Percentiles rank a stretch among this genome's conserved stretches.
Conservation (phyloP, 2,797 vertebrate genomes). For the Sebastes steindachneri region DNA sequence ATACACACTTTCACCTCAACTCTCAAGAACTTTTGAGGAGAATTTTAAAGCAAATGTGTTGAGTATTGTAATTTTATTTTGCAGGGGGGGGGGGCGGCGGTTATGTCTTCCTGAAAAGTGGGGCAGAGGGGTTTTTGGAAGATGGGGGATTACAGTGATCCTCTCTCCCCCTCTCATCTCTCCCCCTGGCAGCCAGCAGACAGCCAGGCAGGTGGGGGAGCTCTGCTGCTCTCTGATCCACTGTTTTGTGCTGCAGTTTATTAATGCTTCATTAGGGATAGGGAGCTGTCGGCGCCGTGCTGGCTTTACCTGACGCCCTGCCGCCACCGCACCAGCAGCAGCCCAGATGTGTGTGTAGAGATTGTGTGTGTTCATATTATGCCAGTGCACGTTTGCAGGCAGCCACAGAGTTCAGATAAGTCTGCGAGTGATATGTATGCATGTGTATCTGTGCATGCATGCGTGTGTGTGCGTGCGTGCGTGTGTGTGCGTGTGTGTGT, state of each 20-base stretch:
- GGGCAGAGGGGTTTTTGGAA: slow-evolving; percentile 50
- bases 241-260: slow-evolving; percentile 75
- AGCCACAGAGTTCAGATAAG: slow-evolving; percentile 45
- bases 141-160: slow-evolving; percentile 61
- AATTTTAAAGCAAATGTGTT: not conserved
- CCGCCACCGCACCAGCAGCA: slow-evolving; percentile 27
- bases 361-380: slow-evolving; percentile 11
- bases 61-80: not conserved
- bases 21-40: not conserved
- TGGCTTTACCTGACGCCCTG: slow-evolving; percentile 63
- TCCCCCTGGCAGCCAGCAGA: slow-evolving; percentile 52
- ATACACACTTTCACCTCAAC: not conserved
- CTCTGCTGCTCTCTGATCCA: slow-evolving; percentile 69
- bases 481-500: not conserved
- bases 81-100: not conserved
- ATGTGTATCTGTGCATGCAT: not conserved
- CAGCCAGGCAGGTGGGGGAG: slow-evolving; percentile 59
- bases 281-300: slow-evolving; percentile 71
- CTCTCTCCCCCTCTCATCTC: slow-evolving; percentile 41
- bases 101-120: slow-evolving; percentile 39
- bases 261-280: slow-evolving; percentile 81
- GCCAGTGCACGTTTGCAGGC: slow-evolving; percentile 25
- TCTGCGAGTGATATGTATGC: slow-evolving; percentile 39
- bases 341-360: slow-evolving; percentile 5
- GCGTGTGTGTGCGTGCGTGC: not conserved